phyloP scores from a whole-genome alignment of 2,888 invertebrate species.

The Cephus rjabovi region DNA sequence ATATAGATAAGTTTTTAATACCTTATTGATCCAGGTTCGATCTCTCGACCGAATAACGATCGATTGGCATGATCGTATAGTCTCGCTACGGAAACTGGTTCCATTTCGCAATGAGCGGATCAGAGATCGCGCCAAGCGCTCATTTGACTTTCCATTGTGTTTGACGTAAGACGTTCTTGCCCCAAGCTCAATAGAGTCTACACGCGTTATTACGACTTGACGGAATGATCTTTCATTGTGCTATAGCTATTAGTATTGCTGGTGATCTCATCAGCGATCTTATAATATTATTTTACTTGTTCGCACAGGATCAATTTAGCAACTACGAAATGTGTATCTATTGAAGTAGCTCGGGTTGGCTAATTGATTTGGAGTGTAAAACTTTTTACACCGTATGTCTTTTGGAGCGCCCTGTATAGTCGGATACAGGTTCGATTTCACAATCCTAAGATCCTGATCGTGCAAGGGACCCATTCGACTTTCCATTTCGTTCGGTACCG shows the following conservation, averaged over 20 bases:
- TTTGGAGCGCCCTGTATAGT: constrained; percentile 24
- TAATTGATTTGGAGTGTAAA: neutral
- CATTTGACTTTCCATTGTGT: constrained; percentile 33
- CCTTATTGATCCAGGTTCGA: neutral
- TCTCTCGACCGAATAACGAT: neutral
- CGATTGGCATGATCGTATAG: neutral
- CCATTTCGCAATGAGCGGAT: constrained; percentile 28
- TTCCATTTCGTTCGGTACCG: constrained; percentile 43
- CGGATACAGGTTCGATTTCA: constrained; percentile 30
- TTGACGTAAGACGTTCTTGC: constrained; percentile 10
- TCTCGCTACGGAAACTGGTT: constrained; percentile 20
- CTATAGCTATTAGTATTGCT: neutral
- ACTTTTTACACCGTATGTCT: neutral
- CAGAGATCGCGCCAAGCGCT: constrained; percentile 26
- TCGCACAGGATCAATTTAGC: neutral
- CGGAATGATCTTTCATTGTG: neutral
- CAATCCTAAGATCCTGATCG: constrained; percentile 47
- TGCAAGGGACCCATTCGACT: constrained; percentile 39
- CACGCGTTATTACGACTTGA: neutral
- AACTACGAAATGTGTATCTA: neutral
- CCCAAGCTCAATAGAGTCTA: neutral
- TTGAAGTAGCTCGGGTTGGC: neutral
- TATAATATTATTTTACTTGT: neutral
- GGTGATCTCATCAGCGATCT: neutral
- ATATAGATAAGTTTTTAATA: neutral